phyloP scores from a whole-genome alignment of 2,113 vertebrate species.

The Cygnus atratus region DNA sequence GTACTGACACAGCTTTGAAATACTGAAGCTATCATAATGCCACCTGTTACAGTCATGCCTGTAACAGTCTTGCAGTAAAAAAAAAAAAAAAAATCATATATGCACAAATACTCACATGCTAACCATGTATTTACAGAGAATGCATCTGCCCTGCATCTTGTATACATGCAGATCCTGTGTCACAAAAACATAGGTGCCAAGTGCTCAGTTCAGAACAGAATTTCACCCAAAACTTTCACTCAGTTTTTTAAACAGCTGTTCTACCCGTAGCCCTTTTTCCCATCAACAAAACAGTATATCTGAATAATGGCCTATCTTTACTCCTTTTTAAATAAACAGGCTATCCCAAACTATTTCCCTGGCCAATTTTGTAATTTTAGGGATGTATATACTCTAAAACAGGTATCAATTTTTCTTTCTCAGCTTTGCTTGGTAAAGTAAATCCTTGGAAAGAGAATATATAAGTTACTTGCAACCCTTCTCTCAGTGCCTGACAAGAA shows the following conservation, averaged over 20 bases:
- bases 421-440: background rate
- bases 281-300: background rate
- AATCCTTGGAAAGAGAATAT: background rate
- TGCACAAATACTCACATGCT: accelerated
- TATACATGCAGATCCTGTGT: background rate
- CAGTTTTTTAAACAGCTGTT: background rate
- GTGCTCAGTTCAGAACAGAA: background rate
- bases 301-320: background rate
- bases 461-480: background rate
- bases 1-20: background rate
- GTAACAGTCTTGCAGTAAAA: background rate
- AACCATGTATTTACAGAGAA: background rate
- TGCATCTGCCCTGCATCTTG: background rate
- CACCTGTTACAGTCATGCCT: background rate
- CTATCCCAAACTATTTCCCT: background rate
- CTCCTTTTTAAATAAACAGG: background rate
- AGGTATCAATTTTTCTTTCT: background rate
- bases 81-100: background rate
- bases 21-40: background rate
- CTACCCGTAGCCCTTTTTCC: background rate
- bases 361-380: background rate
- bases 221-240: background rate
- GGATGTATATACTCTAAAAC: background rate
- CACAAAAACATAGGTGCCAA: background rate
- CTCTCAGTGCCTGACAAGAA: background rate